Conservation (phyloP, 2,797 vertebrate genomes). For the Staurois parvus region DNA sequence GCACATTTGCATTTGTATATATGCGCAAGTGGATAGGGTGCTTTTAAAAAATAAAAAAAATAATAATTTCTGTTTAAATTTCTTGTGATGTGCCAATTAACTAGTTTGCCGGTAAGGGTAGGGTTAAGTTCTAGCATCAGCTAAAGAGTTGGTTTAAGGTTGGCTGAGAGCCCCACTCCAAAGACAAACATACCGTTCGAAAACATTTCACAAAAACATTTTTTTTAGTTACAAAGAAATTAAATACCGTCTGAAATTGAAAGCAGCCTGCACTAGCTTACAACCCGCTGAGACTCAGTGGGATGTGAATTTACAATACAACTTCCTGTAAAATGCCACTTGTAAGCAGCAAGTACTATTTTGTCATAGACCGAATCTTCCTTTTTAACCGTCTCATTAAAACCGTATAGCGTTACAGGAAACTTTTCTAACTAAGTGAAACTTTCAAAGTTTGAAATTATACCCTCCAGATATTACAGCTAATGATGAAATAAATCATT, state of each 20-base stretch:
- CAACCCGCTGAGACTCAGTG: conserved; percentile 21
- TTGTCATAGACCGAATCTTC: neutral
- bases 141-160: neutral
- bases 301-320: conserved; percentile 24
- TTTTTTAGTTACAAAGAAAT: conserved; percentile 15
- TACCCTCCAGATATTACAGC: conserved; percentile 11
- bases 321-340: conserved; percentile 23
- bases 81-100: too few species aligned
- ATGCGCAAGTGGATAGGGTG: too few species aligned
- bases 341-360: neutral
- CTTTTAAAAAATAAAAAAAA: too few species aligned
- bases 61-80: too few species aligned
- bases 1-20: too few species aligned
- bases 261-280: conserved; percentile 8
- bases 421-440: conserved; percentile 17
- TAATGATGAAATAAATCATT: conserved; percentile 29
- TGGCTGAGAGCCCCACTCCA: too few species aligned
- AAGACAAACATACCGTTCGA: neutral
- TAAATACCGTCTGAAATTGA: conserved; percentile 26
- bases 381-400: conserved; percentile 20
- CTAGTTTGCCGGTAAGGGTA: neutral
- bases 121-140: neutral
- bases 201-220: neutral
- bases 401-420: neutral
- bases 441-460: conserved; percentile 19